A percentile compares a stretch with the other conserved stretches of the same genome.
Evolutionary conservation across 2,888 invertebrate genomes (phyloP).

Genomic region (Papilio gigon): DNA sequence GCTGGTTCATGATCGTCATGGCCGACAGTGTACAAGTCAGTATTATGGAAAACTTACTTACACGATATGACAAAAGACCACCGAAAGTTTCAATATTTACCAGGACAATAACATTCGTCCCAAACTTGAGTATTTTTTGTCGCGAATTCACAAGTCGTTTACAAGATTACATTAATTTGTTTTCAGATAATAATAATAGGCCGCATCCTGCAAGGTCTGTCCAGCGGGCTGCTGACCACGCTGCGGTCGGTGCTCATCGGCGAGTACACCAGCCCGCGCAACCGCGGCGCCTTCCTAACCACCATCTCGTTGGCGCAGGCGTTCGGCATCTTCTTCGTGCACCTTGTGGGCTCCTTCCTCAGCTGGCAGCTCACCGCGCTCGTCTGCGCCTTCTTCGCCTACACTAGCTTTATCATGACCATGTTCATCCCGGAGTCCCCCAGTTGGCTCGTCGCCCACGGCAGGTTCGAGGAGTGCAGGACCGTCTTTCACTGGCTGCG

Average conservation of each 20-base stretch:
- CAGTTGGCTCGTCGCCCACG: conserved; percentile 83
- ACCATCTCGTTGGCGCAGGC: conserved; percentile 82
- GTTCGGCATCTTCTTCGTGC: conserved; percentile 83
- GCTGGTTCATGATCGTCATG: conserved; percentile 74
- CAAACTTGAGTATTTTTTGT: too few species aligned
- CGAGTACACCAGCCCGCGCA: conserved; percentile 82
- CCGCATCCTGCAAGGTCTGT: conserved; percentile 66
- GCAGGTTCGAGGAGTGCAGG: conserved; percentile 78
- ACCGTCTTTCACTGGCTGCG: conserved; percentile 81
- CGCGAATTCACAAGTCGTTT: not conserved
- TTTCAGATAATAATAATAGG: conserved; percentile 61
- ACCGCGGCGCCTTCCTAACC: conserved; percentile 84
- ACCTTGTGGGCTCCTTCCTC: conserved; percentile 82
- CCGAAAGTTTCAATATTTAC: too few species aligned
- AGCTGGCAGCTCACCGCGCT: conserved; percentile 81
- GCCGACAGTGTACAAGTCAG: conserved; percentile 60
- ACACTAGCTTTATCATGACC: conserved; percentile 70
- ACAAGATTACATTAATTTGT: not conserved
- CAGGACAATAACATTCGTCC: too few species aligned
- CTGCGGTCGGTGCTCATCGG: conserved; percentile 78
- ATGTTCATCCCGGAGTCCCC: conserved; percentile 83
- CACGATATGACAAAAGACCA: too few species aligned
- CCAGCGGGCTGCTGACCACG: conserved; percentile 78
- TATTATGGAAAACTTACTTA: not conserved
- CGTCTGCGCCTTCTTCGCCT: conserved; percentile 69